Percentiles rank a stretch among this genome's conserved stretches.
These are phyloP conservation scores for Caenorhabditis inopinata DNA, from an alignment of 1,140 invertebrate genomes.

Conservation along the genomic window DNA sequence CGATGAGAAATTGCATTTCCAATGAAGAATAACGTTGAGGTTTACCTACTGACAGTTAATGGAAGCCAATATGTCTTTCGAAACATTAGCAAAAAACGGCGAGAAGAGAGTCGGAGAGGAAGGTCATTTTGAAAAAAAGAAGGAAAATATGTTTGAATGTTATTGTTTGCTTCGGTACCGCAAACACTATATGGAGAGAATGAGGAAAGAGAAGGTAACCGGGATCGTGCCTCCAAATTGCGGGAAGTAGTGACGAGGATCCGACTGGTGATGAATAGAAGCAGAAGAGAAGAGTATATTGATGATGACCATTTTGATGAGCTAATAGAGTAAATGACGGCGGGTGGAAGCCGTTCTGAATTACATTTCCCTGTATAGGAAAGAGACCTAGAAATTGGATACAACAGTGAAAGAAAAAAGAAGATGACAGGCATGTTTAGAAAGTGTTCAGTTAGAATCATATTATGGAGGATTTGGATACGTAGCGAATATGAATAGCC, in stretches of 20 bases:
- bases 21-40: too few species aligned
- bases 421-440: too few species aligned
- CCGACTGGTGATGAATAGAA: not conserved
- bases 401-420: too few species aligned
- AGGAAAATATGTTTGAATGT: conserved; percentile 24
- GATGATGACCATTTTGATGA: not conserved
- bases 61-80: not conserved
- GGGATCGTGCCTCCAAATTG: conserved; percentile 28
- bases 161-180: conserved; percentile 24
- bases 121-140: conserved; percentile 6
- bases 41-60: too few species aligned
- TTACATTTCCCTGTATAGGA: too few species aligned
- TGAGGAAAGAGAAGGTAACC: not conserved
- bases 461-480: not conserved
- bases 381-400: too few species aligned
- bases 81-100: not conserved
- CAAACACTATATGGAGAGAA: conserved; percentile 13
- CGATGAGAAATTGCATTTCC: too few species aligned
- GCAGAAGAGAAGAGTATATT: not conserved
- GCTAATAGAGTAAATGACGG: not conserved
- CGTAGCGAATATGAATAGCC: not conserved
- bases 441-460: too few species aligned
- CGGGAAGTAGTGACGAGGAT: not conserved
- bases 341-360: too few species aligned
- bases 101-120: not conserved